Conservation (phyloP, 2,888 invertebrate species). For the Metacarcinus magister region DNA sequence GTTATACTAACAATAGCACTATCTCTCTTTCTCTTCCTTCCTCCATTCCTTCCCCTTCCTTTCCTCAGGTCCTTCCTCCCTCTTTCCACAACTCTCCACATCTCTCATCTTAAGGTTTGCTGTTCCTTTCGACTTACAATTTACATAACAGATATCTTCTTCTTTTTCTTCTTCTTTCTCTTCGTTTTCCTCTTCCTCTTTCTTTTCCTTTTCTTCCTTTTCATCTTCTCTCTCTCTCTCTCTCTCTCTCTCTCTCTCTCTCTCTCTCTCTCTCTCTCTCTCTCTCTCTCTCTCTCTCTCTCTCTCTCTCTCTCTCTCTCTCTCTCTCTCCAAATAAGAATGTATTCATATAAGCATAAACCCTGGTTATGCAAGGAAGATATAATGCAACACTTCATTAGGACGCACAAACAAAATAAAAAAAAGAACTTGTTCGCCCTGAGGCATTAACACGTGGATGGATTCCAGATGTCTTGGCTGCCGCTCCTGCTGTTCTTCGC, state of each 20-base stretch:
- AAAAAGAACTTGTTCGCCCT: not conserved
- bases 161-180: no score
- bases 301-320: not conserved
- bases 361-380: not conserved
- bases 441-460: not conserved
- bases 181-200: no score
- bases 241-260: not conserved
- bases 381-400: not conserved
- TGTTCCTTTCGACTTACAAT: no score
- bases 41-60: not conserved
- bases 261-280: not conserved
- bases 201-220: no score
- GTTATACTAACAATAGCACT: not conserved
- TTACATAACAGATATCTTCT: no score
- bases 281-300: not conserved
- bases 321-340: not conserved
- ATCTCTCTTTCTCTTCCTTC: not conserved
- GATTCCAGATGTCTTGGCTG: constrained; percentile 64
- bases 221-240: not conserved
- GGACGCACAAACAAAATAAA: not conserved
- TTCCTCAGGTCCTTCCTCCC: not conserved
- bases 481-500: not conserved
- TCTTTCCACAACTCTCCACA: no score
- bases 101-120: no score
- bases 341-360: not conserved